These are phyloP conservation scores for Branchipolynoe longqiensis DNA, from an alignment of 2,888 invertebrate genomes.

Conservation along the genomic window DNA sequence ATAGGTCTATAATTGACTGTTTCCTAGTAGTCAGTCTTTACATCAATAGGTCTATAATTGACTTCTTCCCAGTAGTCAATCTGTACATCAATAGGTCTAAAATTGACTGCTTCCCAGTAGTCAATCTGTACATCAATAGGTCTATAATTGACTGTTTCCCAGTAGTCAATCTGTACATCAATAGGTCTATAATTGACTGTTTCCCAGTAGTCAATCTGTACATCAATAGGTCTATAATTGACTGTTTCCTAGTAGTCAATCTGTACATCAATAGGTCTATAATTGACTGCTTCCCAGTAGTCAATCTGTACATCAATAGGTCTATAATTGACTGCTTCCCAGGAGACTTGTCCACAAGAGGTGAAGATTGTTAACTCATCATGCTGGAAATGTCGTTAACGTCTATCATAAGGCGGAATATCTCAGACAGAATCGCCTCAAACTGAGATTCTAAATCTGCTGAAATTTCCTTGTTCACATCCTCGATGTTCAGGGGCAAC, in stretches of 20 bases:
- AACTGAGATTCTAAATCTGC: neutral
- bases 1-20: too few species aligned
- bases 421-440: neutral
- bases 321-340: neutral
- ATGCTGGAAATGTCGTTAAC: neutral
- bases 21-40: too few species aligned
- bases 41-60: too few species aligned
- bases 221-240: too few species aligned
- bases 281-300: neutral
- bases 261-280: neutral
- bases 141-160: too few species aligned
- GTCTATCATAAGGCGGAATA: neutral
- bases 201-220: too few species aligned
- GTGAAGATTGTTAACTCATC: neutral
- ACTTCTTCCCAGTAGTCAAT: too few species aligned
- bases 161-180: too few species aligned
- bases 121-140: too few species aligned
- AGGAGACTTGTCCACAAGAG: neutral
- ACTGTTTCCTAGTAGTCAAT: neutral
- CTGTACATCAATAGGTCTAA: too few species aligned
- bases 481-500: neutral
- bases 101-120: too few species aligned
- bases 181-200: too few species aligned
- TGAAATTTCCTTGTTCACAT: neutral
- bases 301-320: neutral